Conservation (phyloP, 1,140 invertebrate genomes). For the Marisa cornuarietis region DNA sequence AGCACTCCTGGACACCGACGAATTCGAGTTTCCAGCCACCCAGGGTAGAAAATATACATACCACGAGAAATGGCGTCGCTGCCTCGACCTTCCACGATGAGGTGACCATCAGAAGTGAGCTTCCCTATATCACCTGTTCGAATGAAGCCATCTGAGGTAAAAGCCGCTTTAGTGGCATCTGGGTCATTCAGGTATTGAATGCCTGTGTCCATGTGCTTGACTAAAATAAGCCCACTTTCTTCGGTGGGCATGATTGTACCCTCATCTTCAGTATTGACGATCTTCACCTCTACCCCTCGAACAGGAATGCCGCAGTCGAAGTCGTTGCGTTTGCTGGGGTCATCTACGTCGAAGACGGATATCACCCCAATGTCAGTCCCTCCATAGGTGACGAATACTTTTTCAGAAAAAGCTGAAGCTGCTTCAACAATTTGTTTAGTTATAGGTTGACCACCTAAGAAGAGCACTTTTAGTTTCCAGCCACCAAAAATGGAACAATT, state of each 20-base stretch:
- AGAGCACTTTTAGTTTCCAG: not conserved
- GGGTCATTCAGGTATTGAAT: not conserved
- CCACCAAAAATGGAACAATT: no score
- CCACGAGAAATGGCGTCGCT: constrained; percentile 9
- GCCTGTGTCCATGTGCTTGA: not conserved
- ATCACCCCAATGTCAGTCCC: not conserved
- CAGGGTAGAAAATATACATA: constrained; percentile 15
- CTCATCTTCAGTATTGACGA: not conserved
- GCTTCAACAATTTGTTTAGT: not conserved
- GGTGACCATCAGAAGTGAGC: not conserved
- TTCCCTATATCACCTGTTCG: constrained; percentile 11
- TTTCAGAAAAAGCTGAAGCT: not conserved
- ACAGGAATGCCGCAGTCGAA: not conserved
- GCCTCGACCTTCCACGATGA: constrained; percentile 5
- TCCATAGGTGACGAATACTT: not conserved
- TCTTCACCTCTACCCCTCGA: not conserved
- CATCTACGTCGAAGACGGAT: not conserved
- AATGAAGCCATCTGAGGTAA: constrained; percentile 14
- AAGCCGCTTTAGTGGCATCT: constrained; percentile 9
- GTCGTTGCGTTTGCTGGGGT: not conserved
- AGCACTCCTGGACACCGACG: not conserved
- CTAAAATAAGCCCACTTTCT: not conserved
- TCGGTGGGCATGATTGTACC: not conserved
- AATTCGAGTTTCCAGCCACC: constrained; percentile 14
- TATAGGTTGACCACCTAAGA: not conserved